Percentiles rank a stretch among this genome's conserved stretches.
phyloP scores from a whole-genome alignment of 2,888 invertebrate genomes.

The Chalcis sispes region DNA sequence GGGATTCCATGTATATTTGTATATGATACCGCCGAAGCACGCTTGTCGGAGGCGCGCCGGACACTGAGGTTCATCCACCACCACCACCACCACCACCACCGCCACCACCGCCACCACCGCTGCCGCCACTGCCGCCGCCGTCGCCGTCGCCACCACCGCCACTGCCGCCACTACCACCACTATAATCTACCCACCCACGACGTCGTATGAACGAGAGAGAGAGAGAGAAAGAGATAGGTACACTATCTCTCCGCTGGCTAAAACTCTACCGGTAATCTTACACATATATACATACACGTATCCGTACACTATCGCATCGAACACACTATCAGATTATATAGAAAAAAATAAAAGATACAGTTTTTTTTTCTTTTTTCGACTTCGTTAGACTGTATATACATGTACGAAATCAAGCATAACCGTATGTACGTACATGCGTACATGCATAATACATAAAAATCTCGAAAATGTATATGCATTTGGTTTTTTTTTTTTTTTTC shows the following conservation, averaged over 20 bases:
- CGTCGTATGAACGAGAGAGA: constrained; percentile 41
- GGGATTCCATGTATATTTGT: constrained; percentile 55
- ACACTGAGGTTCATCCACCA: constrained; percentile 76
- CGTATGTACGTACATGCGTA: too few species aligned
- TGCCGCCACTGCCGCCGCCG: constrained; percentile 53
- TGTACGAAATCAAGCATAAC: too few species aligned
- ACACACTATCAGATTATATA: too few species aligned
- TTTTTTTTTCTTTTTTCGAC: too few species aligned
- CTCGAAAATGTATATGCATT: too few species aligned
- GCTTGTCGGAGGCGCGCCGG: constrained; percentile 76
- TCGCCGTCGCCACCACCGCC: constrained; percentile 60
- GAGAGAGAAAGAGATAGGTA: constrained; percentile 12
- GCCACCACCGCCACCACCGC: constrained; percentile 59
- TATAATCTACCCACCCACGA: constrained; percentile 70
- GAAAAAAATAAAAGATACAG: too few species aligned
- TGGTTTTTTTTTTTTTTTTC: too few species aligned
- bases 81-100: constrained; percentile 63
- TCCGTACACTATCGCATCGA: too few species aligned
- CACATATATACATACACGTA: too few species aligned
- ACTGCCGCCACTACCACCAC: constrained; percentile 62
- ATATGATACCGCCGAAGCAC: constrained; percentile 69
- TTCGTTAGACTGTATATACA: too few species aligned
- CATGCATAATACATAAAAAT: too few species aligned
- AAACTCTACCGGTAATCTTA: constrained; percentile 24
- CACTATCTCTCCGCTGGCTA: neutral